Base-by-base conservation (phyloP, 2,888 invertebrate species). In the Theretra japonica region DNA sequence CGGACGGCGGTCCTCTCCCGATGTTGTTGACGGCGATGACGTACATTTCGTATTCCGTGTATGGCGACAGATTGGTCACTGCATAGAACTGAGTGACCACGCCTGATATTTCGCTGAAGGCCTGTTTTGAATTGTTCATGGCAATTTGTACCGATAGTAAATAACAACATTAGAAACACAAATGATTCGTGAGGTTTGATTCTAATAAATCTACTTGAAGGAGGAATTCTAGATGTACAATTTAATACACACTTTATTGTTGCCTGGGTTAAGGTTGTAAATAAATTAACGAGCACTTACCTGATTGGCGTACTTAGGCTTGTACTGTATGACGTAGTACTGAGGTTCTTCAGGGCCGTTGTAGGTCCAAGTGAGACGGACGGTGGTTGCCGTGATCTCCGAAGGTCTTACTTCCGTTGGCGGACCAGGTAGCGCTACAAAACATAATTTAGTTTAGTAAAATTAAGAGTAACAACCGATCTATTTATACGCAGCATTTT, bases 291-390 rank as follows among this genome's bases (percentile, higher is more conserved):
- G 50, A 6, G 53, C 28, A 68, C 68, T 85, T 84, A 95, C 95
- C 94, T 96, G 96, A 91, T 98, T 97, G 71, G 98, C 98, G 90
- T 97, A 97, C 95, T 98, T 98, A 65, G 98, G 98, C 90, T 99
- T 99, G 95, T 99, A 99, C 91, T 98, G 98, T 83, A 99, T 98
- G 79, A 99, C 98, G 94, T 99, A 99, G 90, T 99, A 99, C 84
- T 97, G 97, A n/a, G 99, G 96, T 83, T 98, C 98, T 85, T 98
- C 97, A 0, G 97, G 96, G 19, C 97, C 97, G 82, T 97, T 97
- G 92, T 98, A 98, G 0, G 97, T 97, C 99, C 99, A 99, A 19
- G 97, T 96, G 73, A 99, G 95, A 71, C 98, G 96, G 30, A 99
- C 98, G 2, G 98, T 98, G 25, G 98, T 98, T 8, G 99, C 98